Percentiles rank a stretch among this genome's conserved stretches.
phyloP scores from a whole-genome alignment of 2,113 vertebrate genomes.

The Geococcyx californianus region DNA sequence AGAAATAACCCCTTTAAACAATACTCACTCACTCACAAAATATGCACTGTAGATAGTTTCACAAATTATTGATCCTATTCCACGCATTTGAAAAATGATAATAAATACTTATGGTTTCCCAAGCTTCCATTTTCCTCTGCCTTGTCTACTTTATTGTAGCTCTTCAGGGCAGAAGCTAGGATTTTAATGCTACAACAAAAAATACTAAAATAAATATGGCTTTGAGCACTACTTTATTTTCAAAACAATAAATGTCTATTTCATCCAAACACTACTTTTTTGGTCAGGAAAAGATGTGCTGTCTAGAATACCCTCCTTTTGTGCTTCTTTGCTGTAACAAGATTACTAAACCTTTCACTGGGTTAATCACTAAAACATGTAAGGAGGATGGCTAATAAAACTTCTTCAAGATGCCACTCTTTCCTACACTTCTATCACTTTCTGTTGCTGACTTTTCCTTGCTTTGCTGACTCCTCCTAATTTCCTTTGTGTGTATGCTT shows the following conservation, averaged over 20 bases:
- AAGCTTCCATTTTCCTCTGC: background rate
- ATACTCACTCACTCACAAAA: background rate
- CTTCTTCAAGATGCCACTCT: background rate
- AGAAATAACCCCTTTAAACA: background rate
- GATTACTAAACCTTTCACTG: background rate
- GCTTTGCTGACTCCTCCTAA: background rate
- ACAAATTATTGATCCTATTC: background rate
- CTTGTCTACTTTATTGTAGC: background rate
- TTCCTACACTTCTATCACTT: background rate
- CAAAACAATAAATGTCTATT: background rate
- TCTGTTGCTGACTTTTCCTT: background rate
- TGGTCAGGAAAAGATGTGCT: background rate
- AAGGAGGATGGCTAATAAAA: background rate
- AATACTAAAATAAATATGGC: background rate
- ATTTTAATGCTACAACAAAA: background rate
- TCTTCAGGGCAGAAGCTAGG: background rate
- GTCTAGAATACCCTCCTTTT: background rate
- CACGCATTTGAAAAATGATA: background rate
- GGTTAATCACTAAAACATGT: background rate
- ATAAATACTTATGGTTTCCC: background rate
- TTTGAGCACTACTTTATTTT: background rate
- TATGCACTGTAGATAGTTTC: background rate
- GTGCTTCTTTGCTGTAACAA: background rate
- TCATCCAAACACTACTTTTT: background rate
- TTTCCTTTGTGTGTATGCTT: background rate